Base-by-base conservation (phyloP, 2,797 vertebrate genomes). In the Enoplosus armatus region DNA sequence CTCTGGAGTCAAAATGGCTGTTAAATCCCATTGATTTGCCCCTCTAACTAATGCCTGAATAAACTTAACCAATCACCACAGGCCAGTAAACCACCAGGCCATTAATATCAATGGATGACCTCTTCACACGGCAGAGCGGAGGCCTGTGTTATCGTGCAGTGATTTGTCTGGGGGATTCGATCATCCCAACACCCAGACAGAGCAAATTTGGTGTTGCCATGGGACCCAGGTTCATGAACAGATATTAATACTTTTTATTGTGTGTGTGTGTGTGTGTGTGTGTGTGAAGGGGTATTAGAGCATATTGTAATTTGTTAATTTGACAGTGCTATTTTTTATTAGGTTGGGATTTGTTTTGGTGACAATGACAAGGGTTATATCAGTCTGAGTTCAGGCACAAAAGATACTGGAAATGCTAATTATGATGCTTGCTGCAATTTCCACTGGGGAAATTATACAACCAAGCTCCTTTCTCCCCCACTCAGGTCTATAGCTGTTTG, bases 11-110 rank as follows among this genome's bases (percentile, higher is more conserved):
- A 80, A 85, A 85, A 26, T 22, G 59, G 58, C 80, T 81, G 78
- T 83, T 87, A 85, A 89, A 86, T 82, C 64, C 56, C 63, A 93
- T 91, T 85, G 90, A 94, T 91, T 72, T 69, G 60, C 59, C 65
- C 75, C 79, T 85, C 59, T 83, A 88, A 91, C 85, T 94, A 91
- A 93, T 93, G 90, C 90, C 86, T 90, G 89, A 94, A 89, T 91
- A 92, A 93, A 93, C 82, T 80, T 88, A 88, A 80, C 75, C 82
- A 82, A 83, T 92, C 89, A 88, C 85, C 85, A 82, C 76, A 86
- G 89, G 82, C 73, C 82, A 87, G 81, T 89, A 80, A 80, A 90
- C 85, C 87, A 84, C 76, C 88, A 87, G 62, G n/a, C 82, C 77
- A 82, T 90, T 92, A 84, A 85, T 86, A 87, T 89, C 78, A 86